phyloP scores from a whole-genome alignment of 2,113 vertebrate species.

The Eptesicus fuscus region DNA sequence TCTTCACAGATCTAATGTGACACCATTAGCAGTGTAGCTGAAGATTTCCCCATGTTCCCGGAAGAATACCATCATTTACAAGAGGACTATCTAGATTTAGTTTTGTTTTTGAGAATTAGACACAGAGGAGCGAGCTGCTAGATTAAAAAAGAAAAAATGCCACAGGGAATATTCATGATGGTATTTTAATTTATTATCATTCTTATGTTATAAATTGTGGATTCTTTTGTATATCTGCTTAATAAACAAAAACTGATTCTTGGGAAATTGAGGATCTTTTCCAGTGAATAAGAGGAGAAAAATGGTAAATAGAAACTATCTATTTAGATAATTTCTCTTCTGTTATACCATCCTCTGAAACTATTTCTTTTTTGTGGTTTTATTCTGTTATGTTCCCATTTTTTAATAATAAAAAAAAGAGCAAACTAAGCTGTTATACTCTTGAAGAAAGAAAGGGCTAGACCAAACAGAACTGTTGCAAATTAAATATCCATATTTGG shows the following conservation, averaged over 20 bases:
- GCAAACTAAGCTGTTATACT: not conserved
- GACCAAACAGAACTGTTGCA: not conserved
- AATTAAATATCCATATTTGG: not conserved
- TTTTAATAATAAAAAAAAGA: not conserved
- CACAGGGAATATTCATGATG: not conserved
- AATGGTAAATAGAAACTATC: not conserved
- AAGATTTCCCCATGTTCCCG: constrained; percentile 22
- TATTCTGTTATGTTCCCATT: not conserved
- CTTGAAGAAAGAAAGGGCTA: not conserved
- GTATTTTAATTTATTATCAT: constrained; percentile 30
- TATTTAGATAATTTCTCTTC: not conserved
- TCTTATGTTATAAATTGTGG: constrained; percentile 27
- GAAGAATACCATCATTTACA: constrained; percentile 17
- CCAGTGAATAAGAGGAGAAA: not conserved
- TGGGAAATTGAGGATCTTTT: not conserved
- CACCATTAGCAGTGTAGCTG: not conserved
- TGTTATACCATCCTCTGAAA: not conserved
- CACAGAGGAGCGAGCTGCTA: not conserved
- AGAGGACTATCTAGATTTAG: not conserved
- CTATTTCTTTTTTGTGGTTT: constrained; percentile 3
- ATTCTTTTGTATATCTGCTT: constrained; percentile 41
- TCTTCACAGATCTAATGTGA: not conserved
- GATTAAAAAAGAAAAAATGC: not conserved
- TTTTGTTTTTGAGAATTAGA: constrained; percentile 30
- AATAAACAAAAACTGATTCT: constrained; percentile 34